phyloP scores from a whole-genome alignment of 2,797 vertebrate species.

The Borostomias antarcticus region DNA sequence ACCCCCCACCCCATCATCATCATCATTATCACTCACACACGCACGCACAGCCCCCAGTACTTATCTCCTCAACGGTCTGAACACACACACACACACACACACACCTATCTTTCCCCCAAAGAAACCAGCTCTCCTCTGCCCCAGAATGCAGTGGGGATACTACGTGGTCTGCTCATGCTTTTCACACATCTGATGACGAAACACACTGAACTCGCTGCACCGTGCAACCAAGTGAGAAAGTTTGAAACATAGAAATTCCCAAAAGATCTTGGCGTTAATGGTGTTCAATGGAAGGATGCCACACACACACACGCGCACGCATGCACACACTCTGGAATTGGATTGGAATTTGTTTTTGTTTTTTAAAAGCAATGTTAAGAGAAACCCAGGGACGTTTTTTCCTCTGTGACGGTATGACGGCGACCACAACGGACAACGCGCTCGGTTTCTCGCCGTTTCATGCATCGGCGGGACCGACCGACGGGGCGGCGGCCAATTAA shows the following conservation, averaged over 20 bases:
- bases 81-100: constrained; percentile 13
- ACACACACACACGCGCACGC: no score
- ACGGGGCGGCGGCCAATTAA: constrained; percentile 62
- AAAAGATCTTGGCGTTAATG: no score
- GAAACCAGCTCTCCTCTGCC: constrained; percentile 26
- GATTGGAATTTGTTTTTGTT: no score
- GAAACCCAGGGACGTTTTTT: constrained; percentile 34
- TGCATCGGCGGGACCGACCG: constrained; percentile 47
- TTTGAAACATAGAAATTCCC: no score
- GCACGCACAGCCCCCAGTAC: background rate
- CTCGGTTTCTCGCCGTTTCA: constrained; percentile 53
- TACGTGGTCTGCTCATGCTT: no score
- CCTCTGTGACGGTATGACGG: background rate
- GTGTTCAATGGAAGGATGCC: no score
- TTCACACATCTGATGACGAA: no score
- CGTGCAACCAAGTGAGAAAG: no score
- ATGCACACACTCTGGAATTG: no score
- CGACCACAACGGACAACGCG: constrained; percentile 35
- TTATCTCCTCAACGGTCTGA: no score
- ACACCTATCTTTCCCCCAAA: constrained; percentile 17
- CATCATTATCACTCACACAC: constrained; percentile 45
- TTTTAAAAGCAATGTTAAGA: background rate
- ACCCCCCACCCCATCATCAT: constrained; percentile 48
- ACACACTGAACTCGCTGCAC: no score
- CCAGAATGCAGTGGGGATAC: no score